Base-by-base conservation (phyloP, 1,140 invertebrate genomes). In the Mya arenaria region DNA sequence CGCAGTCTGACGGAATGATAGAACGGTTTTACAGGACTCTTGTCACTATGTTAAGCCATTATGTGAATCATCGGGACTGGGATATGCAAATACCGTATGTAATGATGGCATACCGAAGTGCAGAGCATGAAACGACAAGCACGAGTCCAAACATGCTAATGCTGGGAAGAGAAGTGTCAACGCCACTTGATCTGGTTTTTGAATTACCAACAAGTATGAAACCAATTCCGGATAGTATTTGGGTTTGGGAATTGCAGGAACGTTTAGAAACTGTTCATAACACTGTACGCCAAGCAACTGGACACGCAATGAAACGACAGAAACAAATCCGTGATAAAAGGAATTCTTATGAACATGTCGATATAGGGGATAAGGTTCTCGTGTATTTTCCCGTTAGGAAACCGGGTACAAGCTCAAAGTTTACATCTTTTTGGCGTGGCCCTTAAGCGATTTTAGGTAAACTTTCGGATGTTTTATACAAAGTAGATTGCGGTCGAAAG, bases 21-120 rank as follows among this genome's bases (percentile, higher is more conserved):
- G 85, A 88, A 74, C 15, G 85, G 34, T 85, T 85, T 23, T 85
- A 85, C 36, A 39, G 34, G 19, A 86, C 65, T 4, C 34, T 86
- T 4, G 37, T 34, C 17, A 52, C 77, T 34, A 84, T 84, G 78
- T 19, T 84, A 23, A 56, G 58, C 13, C n/a, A 60, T 52, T 74
- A 66, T 25, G 36, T 80, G 17, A 17, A 69, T 36, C 84, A 82
- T 39, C 36, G 28, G 8, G 74, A 85, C 55, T 83, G 83, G 83
- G 80, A n/a, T 36, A 5, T 5, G 44, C 30, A 65, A 68, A 15
- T 86, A 23, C 74, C 69, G 0, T 80, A 73, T 41, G 19, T 83
- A 10, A 75, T 69, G 34, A 80, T 65, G 69, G 75, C 80, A 4
- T 85, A 83, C 37, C 30, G 83, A 28, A 52, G 68, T 8, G 37